Evolutionary conservation across 2,888 invertebrate species (phyloP).

Genomic region (Phlogophora meticulosa): DNA sequence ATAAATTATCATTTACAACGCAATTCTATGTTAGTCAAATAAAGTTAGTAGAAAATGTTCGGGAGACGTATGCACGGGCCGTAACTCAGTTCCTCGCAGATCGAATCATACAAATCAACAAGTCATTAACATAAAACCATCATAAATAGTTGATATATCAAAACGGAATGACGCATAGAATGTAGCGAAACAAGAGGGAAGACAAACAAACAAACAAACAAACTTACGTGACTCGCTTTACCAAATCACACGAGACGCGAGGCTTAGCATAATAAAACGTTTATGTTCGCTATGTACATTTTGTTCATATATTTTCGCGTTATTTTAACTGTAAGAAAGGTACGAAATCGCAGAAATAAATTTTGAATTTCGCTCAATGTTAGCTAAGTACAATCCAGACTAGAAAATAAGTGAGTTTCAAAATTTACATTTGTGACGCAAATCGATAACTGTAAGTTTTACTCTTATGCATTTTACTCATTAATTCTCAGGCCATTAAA

Average conservation of each 20-base stretch:
- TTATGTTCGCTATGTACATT: conserved; percentile 74
- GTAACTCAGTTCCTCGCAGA: conserved; percentile 81
- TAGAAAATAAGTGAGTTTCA: conserved; percentile 34
- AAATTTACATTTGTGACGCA: conserved; percentile 60
- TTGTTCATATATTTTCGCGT: conserved; percentile 80
- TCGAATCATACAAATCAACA: conserved; percentile 76
- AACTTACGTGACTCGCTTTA: conserved; percentile 89
- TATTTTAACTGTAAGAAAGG: conserved; percentile 62
- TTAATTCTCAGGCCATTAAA: conserved; percentile 91
- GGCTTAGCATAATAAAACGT: conserved; percentile 85
- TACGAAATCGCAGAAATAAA: conserved; percentile 55
- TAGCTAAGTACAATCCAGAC: conserved; percentile 39
- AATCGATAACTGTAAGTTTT: conserved; percentile 80
- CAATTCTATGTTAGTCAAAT: conserved; percentile 22
- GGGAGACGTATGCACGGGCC: conserved; percentile 37
- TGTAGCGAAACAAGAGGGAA: conserved; percentile 79
- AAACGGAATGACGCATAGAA: conserved; percentile 77
- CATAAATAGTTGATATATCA: conserved; percentile 83
- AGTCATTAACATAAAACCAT: conserved; percentile 81
- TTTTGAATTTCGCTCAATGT: conserved; percentile 66
- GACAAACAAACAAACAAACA: conserved; percentile 84
- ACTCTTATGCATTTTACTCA: conserved; percentile 90
- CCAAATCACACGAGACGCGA: conserved; percentile 88
- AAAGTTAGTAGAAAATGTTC: conserved; percentile 48
- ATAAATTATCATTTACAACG: conserved; percentile 4